These are phyloP conservation scores for Eriocheir sinensis DNA, from an alignment of 1,140 invertebrate species.

Conservation along the genomic window DNA sequence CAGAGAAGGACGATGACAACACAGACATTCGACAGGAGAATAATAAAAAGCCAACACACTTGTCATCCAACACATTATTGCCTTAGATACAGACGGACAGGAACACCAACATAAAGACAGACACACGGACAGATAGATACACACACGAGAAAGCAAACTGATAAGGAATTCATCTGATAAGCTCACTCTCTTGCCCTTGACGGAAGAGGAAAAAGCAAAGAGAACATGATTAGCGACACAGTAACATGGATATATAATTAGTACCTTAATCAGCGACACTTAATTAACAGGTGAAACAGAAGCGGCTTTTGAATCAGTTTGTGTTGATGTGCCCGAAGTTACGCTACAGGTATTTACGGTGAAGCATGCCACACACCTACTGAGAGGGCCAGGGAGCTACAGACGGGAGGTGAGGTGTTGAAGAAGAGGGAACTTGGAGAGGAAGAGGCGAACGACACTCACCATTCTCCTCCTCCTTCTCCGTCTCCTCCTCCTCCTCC, in stretches of 20 bases:
- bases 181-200: too few species aligned
- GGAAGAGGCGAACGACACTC: constrained; percentile 16
- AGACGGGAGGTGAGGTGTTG: background rate
- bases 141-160: background rate
- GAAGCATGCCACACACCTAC: background rate
- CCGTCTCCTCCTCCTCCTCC: constrained; percentile 7
- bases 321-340: background rate
- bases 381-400: background rate
- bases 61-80: background rate
- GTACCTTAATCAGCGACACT: background rate
- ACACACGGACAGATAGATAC: background rate
- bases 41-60: background rate
- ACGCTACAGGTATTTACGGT: too few species aligned
- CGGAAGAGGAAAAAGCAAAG: too few species aligned
- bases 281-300: background rate
- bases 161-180: too few species aligned
- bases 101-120: background rate
- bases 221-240: too few species aligned
- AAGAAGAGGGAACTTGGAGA: background rate
- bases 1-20: background rate
- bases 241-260: background rate
- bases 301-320: background rate
- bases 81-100: too few species aligned
- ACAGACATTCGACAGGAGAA: background rate
- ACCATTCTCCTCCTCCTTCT: constrained; percentile 48